These are phyloP conservation scores for Alentia gelatinosa DNA, from an alignment of 2,888 invertebrate genomes.

Conservation along the genomic window DNA sequence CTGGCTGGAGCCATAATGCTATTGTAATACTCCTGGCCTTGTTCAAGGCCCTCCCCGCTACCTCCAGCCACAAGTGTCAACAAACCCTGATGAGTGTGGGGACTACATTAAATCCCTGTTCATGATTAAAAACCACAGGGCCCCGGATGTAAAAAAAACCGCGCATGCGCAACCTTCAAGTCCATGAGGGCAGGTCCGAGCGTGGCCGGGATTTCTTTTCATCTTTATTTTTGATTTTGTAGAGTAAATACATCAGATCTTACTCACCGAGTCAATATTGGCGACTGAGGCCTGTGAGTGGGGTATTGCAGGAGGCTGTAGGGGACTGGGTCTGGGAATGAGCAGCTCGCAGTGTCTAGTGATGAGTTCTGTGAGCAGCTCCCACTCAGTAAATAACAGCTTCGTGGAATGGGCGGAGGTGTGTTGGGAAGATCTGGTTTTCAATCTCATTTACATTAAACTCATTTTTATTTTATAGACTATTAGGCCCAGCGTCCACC, in stretches of 20 bases:
- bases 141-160: not conserved
- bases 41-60: not conserved
- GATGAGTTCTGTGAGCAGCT: not conserved
- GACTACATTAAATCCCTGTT: not conserved
- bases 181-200: not conserved
- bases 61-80: not conserved
- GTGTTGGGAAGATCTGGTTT: not conserved
- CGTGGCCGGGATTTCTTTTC: not conserved
- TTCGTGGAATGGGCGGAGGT: too few relatives aligned
- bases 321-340: not conserved
- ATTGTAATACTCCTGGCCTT: not conserved
- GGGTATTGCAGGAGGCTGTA: too few relatives aligned
- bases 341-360: not conserved
- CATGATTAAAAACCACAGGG: constrained; percentile 18
- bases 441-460: not conserved
- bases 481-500: too few relatives aligned
- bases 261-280: constrained; percentile 16
- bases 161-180: not conserved
- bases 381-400: not conserved
- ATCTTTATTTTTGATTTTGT: too few relatives aligned
- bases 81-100: not conserved
- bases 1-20: not conserved
- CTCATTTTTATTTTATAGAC: too few relatives aligned
- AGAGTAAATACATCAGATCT: constrained; percentile 9
- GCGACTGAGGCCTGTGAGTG: too few relatives aligned